Evolutionary conservation across 2,113 vertebrate species (phyloP).

Genomic region (Ailuropoda melanoleuca): DNA sequence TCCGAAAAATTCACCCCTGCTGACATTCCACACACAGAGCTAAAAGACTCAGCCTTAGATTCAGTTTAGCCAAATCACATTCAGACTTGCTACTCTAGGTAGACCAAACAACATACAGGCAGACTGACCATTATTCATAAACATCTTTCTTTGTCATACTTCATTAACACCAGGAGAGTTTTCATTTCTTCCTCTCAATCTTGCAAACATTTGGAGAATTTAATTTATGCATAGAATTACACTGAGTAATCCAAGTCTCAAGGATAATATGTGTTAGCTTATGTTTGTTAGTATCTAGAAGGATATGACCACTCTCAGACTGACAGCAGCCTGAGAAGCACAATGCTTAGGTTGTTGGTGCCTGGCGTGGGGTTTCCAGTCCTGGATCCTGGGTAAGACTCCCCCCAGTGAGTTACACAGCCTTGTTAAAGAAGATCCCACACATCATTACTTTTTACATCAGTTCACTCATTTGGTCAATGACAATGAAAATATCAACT

Average conservation of each 20-base stretch:
- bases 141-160: neutral
- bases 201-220: slow-evolving; percentile 37
- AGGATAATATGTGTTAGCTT: neutral
- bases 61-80: slow-evolving; percentile 37
- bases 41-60: neutral
- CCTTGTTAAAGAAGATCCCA: neutral
- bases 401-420: neutral
- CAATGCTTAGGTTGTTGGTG: neutral
- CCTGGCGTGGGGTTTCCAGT: neutral
- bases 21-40: slow-evolving; percentile 31
- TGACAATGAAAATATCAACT: neutral
- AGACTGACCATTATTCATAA: neutral
- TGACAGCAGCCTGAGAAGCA: neutral
- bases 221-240: neutral
- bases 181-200: neutral
- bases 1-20: slow-evolving; percentile 33
- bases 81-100: neutral
- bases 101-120: neutral
- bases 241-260: neutral
- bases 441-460: neutral
- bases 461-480: neutral
- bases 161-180: neutral
- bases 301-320: neutral
- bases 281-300: neutral
- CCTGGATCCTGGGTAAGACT: neutral